Percentiles rank a stretch among this genome's conserved stretches.
Evolutionary conservation across 2,797 vertebrate genomes (phyloP).

Genomic region (Lacerta agilis): DNA sequence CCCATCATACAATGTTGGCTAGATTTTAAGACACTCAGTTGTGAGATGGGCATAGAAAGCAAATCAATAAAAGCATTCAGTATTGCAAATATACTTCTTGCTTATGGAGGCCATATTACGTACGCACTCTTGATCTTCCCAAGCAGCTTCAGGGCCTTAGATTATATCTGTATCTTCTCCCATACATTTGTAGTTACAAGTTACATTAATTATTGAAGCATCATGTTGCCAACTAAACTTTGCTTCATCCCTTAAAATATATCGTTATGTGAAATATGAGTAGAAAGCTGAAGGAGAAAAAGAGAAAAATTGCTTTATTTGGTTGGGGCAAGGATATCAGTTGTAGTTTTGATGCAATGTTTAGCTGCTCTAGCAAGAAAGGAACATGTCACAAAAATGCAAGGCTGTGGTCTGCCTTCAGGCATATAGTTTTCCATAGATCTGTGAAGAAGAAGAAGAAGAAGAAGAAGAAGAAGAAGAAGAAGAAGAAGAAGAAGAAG

Average conservation of each 20-base stretch:
- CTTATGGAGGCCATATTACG: background rate
- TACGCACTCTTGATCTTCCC: background rate
- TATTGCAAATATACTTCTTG: background rate
- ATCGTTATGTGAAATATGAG: background rate
- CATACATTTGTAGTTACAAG: background rate
- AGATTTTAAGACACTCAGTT: background rate
- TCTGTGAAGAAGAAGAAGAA: too few relatives aligned
- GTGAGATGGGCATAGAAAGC: background rate
- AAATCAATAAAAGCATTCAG: rapidly evolving
- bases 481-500: too few relatives aligned
- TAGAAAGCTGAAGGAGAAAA: background rate
- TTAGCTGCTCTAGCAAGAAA: background rate
- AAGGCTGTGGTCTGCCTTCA: background rate
- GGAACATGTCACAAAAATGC: background rate
- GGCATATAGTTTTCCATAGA: background rate
- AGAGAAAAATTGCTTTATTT: background rate
- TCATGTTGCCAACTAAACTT: conserved; percentile 1
- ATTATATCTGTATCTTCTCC: background rate
- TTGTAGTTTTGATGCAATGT: background rate
- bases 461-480: too few relatives aligned
- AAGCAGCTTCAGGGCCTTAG: background rate
- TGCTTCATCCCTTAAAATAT: background rate
- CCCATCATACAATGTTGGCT: background rate
- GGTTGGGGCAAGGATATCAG: background rate
- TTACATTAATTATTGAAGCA: background rate